phyloP scores from a whole-genome alignment of 2,797 vertebrate species.

The Sebastes trivittatus region DNA sequence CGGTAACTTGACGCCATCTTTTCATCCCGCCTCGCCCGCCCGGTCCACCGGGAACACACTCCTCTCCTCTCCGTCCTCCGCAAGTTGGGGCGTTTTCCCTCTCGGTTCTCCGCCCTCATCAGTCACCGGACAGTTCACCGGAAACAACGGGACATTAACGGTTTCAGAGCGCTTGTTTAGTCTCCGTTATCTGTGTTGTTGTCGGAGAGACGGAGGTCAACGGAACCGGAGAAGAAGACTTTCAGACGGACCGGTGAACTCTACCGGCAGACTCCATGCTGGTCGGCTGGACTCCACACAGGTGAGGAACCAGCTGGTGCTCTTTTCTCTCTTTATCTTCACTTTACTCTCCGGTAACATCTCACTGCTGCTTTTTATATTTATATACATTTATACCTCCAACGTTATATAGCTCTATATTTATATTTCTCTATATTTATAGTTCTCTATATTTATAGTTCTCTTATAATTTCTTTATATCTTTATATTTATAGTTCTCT shows the following conservation, averaged over 20 bases:
- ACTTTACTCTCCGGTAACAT: too few relatives aligned
- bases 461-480: too few relatives aligned
- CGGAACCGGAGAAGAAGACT: background rate
- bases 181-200: background rate
- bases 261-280: constrained; percentile 35
- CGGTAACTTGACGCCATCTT: constrained; percentile 10
- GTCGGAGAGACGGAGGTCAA: background rate
- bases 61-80: background rate
- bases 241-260: constrained; percentile 28
- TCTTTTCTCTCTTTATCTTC: too few relatives aligned
- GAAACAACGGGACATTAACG: background rate
- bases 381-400: too few relatives aligned
- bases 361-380: too few relatives aligned
- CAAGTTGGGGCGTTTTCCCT: constrained; percentile 30
- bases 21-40: background rate
- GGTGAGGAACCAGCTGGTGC: constrained; percentile 17
- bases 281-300: constrained; percentile 2
- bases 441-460: too few relatives aligned
- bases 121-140: background rate
- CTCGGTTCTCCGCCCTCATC: background rate
- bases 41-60: background rate
- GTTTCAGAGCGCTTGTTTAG: too few relatives aligned
- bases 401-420: too few relatives aligned
- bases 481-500: too few relatives aligned
- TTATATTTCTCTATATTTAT: too few relatives aligned